Evolutionary conservation across 2,113 vertebrate genomes (phyloP), one percentile per base, ranked within the genome.

Genomic region (Eidolon helvum): DNA sequence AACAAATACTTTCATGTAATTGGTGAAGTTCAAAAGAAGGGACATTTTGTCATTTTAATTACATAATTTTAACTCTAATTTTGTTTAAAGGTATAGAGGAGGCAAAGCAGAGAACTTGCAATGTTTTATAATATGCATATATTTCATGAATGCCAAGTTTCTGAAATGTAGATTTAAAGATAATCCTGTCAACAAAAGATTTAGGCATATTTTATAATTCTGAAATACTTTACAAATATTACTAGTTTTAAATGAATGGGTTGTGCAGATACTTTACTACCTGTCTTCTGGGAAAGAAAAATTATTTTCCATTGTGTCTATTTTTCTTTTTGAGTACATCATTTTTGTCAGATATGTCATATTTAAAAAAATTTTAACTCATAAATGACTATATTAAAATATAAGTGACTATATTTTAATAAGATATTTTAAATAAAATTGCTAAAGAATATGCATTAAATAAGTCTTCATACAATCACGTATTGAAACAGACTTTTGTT

Each of bases 371-470:
- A 50, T 90, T 94, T 87, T 84, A 63, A 83, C 50, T 78, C 2
- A 5, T 53, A 69, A 74, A 24, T 91, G 26, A 79, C 78, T 84
- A 40, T 89, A 14, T 94, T 50, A 50, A 50, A 50, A 50, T 50
- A 5, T 59, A 69, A 74, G n/a, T 91, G 26, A 74, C 78, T 84
- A 45, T 89, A 14, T 94, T 50, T 68, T 95, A 68, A 35, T 92
- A 55, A 68, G 30, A 40, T 88, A 3, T 91, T 74, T 72, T 75
- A 71, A 91, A 71, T 90, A 63, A 92, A 89, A 87, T 38, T 95
- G 35, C 10, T 77, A 69, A 35, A 77, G 66, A 87, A 43, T 86
- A 16, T 40, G 78, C 6, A 33, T 66, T 66, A 80, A 43, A 30
- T 78, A 79, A 88, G 15, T 93, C 50, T 93, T 79, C 12, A 40